Evolutionary conservation across 1,140 invertebrate genomes (phyloP).

Genomic region (Anthonomus grandis): DNA sequence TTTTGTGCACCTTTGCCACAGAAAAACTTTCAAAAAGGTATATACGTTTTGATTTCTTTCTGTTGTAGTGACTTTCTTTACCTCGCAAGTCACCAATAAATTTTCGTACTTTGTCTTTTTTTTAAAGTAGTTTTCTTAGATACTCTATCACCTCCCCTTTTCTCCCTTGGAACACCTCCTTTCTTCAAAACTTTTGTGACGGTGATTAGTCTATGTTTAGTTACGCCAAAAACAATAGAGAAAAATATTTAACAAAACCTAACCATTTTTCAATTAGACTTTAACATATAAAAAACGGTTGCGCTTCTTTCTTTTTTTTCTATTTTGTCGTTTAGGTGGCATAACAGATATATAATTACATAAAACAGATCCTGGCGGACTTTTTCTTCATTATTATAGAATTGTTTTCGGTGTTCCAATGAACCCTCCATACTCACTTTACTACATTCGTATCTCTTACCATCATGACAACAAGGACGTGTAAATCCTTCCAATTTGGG

Average conservation of each 20-base stretch:
- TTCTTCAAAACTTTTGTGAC: constrained; percentile 15
- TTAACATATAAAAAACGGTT: too few species aligned
- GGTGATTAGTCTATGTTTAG: constrained; percentile 21
- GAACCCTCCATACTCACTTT: too few species aligned
- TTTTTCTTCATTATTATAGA: too few species aligned
- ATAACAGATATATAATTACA: too few species aligned
- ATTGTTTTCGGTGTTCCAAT: too few species aligned
- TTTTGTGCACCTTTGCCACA: constrained; percentile 12
- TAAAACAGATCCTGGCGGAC: too few species aligned
- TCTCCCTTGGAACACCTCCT: constrained; percentile 17
- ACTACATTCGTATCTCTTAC: too few species aligned
- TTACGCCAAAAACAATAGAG: constrained; percentile 2
- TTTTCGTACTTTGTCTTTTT: constrained; percentile 16
- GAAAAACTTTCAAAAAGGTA: constrained; percentile 15
- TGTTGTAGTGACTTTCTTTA: constrained; percentile 24
- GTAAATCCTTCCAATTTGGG: too few species aligned
- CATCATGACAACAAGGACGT: too few species aligned
- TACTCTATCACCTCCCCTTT: constrained; percentile 17
- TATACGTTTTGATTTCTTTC: constrained; percentile 20
- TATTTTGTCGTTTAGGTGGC: too few species aligned
- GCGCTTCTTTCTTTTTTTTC: too few species aligned
- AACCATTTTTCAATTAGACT: constrained; percentile 1
- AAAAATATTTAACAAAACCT: constrained; percentile 19
- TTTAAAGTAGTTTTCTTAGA: constrained; percentile 18
- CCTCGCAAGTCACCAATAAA: constrained; percentile 24